Conservation (phyloP, 2,113 vertebrate genomes). For the Connochaetes taurinus region DNA sequence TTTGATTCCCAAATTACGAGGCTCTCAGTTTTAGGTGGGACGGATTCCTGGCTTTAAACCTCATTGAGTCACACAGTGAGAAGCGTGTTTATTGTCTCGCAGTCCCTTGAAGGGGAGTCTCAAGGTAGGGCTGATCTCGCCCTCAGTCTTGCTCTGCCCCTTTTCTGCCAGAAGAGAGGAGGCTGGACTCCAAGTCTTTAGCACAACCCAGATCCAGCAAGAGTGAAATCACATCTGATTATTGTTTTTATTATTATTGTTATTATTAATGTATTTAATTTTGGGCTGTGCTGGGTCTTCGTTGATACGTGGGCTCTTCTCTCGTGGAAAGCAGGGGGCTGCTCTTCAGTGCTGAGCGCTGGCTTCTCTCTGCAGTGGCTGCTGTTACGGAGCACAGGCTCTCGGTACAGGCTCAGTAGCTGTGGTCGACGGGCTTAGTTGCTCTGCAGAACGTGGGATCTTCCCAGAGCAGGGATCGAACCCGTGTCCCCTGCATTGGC, state of each 20-base stretch:
- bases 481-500: not conserved
- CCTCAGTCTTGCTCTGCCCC: not conserved
- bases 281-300: not conserved
- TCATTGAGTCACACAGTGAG: not conserved
- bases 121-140: not conserved
- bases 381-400: not conserved
- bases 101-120: not conserved
- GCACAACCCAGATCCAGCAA: not conserved
- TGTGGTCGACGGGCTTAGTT: accelerated
- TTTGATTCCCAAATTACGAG: not conserved
- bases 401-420: not conserved
- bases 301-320: not conserved
- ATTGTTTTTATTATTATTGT: not conserved
- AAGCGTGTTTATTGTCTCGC: not conserved
- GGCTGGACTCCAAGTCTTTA: not conserved
- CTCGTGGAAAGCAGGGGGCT: not conserved
- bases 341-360: accelerated
- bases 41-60: not conserved
- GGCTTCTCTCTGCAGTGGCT: not conserved
- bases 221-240: not conserved
- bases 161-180: not conserved
- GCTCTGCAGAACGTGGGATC: not conserved
- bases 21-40: not conserved
- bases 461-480: not conserved
- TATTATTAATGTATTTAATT: not conserved